Conservation (phyloP, 2,888 invertebrate genomes). For the Palloptera scutellata region DNA sequence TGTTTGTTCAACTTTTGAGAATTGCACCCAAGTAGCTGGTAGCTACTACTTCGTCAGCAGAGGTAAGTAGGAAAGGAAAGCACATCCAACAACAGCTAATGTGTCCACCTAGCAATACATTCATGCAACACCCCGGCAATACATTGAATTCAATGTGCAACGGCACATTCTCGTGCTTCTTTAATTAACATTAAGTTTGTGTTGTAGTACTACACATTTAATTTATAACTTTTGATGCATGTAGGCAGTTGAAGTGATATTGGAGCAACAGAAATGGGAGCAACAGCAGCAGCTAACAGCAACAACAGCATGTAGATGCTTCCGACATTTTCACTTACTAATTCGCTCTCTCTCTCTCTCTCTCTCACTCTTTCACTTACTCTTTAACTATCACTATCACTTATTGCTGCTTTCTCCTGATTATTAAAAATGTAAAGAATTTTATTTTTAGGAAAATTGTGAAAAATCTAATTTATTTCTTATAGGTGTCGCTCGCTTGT, state of each 20-base stretch:
- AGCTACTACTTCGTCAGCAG: neutral
- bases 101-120: too few relatives aligned
- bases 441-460: constrained; percentile 54
- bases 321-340: constrained; percentile 4
- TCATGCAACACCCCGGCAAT: neutral
- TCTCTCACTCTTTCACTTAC: neutral
- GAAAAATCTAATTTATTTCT: constrained; percentile 56
- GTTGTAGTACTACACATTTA: constrained; percentile 44
- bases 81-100: neutral
- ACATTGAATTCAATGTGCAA: neutral
- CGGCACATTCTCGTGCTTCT: constrained; percentile 46
- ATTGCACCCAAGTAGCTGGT: too few relatives aligned
- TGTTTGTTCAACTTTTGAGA: too few relatives aligned
- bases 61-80: neutral
- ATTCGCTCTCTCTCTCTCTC: neutral
- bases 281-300: constrained; percentile 4
- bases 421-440: constrained; percentile 42
- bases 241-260: neutral
- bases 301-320: neutral
- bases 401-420: neutral
- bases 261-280: neutral
- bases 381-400: neutral
- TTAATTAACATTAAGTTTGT: constrained; percentile 55
- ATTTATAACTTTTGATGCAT: constrained; percentile 53
- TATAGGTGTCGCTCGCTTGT: constrained; percentile 40